Evolutionary conservation across 2,797 vertebrate genomes (phyloP), one percentile per base, ranked within the genome.

Genomic region (Rhinatrema bivittatum): DNA sequence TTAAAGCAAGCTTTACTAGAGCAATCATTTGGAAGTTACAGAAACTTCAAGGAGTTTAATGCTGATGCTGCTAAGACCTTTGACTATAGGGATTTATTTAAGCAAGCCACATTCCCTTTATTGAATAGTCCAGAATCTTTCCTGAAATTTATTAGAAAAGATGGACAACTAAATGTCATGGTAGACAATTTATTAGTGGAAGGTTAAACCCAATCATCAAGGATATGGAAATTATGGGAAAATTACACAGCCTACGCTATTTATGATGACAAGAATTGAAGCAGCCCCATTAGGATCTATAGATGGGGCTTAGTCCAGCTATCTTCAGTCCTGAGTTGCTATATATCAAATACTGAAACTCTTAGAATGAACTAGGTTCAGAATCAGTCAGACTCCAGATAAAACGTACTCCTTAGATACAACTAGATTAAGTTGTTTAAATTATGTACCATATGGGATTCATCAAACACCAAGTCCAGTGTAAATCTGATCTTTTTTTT

Each of bases 341-440:
- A 31, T 26, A 3, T 59, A 57, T 53, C 42, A 38, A 43, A 36
- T 39, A 52, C 22, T 10, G 16, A 48, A 39, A 58, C 58, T n/a
- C n/a, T 57, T 53, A 44, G 63, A 47, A 49, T 5, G 15, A 39
- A 69, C 46, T 49, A 52, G 39, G 63, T 68, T 68, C 53, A 47
- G 52, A 37, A 56, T 52, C 61, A 54, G 53, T 45, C 68, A 45
- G 50, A 51, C 50, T 50, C 50, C 56, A 51, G 56, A 71, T 65
- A n/a, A 58, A 50, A 69, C 55, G 60, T 49, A 25, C 41, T 62
- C 51, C 50, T 42, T 51, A 46, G 53, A 55, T 58, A 68, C 46
- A 50, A 52, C 42, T 45, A 42, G 58, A 69, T 72, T 68, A 74
- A 72, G 62, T 63, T 69, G 61, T 72, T 78, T 78, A 74, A 70